A percentile compares a stretch with the other conserved stretches of the same genome.
These are phyloP conservation scores for Cataglyphis cursor DNA, from an alignment of 2,888 invertebrate genomes.

Conservation along the genomic window DNA sequence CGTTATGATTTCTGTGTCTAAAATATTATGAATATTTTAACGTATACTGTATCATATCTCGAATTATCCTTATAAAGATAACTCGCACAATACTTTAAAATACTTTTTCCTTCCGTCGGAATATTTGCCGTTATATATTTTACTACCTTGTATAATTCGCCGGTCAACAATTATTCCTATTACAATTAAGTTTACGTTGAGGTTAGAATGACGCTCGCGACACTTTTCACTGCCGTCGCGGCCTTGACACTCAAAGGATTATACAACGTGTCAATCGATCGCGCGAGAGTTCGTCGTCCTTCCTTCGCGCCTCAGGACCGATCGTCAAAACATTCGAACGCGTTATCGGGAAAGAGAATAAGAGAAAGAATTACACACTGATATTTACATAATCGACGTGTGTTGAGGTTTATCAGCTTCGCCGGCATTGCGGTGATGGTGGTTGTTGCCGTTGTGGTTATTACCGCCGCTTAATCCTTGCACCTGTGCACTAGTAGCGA, in stretches of 20 bases:
- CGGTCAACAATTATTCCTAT: background rate
- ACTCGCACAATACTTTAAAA: background rate
- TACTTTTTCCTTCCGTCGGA: background rate
- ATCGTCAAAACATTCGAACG: conserved; percentile 5
- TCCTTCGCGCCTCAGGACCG: background rate
- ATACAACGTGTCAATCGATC: conserved; percentile 37
- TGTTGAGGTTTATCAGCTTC: conserved; percentile 78
- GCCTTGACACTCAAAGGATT: conserved; percentile 53
- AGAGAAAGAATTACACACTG: background rate
- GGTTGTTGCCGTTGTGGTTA: conserved; percentile 61
- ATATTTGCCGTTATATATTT: background rate
- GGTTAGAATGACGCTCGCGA: conserved; percentile 22
- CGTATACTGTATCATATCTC: background rate
- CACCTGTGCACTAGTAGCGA: conserved; percentile 77
- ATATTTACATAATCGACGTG: conserved; percentile 85
- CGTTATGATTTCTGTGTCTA: background rate
- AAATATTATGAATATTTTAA: background rate
- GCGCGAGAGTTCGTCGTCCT: conserved; percentile 45
- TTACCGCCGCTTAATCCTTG: conserved; percentile 75
- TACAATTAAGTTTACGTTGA: background rate
- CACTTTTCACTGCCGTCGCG: conserved; percentile 39
- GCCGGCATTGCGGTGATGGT: conserved; percentile 64
- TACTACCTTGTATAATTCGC: background rate
- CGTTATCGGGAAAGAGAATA: background rate
- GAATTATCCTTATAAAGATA: background rate